phyloP scores from a whole-genome alignment of 1,140 invertebrate genomes.

The Drosophila orosa region DNA sequence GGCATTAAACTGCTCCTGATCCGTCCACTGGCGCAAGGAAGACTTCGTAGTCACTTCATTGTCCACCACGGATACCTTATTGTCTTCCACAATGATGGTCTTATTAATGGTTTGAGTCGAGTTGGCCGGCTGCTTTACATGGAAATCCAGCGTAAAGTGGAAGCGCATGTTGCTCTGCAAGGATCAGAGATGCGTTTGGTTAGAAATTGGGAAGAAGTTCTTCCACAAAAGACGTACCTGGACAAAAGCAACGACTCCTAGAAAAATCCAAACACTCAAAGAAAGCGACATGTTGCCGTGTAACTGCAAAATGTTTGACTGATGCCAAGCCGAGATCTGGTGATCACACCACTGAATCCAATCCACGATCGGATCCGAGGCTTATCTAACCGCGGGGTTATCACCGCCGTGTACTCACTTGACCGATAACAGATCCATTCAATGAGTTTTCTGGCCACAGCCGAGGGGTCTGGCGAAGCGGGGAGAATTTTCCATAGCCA shows the following conservation, averaged over 20 bases:
- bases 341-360: conserved; percentile 63
- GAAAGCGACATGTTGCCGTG: conserved; percentile 46
- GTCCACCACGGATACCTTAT: conserved; percentile 46
- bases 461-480: not conserved
- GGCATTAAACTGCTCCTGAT: conserved; percentile 35
- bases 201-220: not conserved
- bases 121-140: conserved; percentile 52
- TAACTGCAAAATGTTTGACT: conserved; percentile 51
- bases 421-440: conserved; percentile 50
- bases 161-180: conserved; percentile 55
- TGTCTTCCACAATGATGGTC: conserved; percentile 58
- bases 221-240: conserved; percentile 35
- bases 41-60: conserved; percentile 18
- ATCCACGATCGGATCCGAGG: conserved; percentile 8
- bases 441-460: conserved; percentile 5
- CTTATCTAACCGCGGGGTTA: conserved; percentile 33
- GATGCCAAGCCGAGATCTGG: conserved; percentile 47
- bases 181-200: not conserved
- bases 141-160: conserved; percentile 62
- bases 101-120: conserved; percentile 31
- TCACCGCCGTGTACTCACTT: conserved; percentile 13
- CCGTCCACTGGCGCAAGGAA: conserved; percentile 14
- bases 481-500: conserved; percentile 8
- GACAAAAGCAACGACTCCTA: conserved; percentile 15
- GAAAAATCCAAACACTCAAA: conserved; percentile 27